A percentile compares a stretch with the other conserved stretches of the same genome.
These are phyloP conservation scores for Eulacestoma nigropectus DNA, from an alignment of 2,113 vertebrate genomes.

Conservation along the genomic window DNA sequence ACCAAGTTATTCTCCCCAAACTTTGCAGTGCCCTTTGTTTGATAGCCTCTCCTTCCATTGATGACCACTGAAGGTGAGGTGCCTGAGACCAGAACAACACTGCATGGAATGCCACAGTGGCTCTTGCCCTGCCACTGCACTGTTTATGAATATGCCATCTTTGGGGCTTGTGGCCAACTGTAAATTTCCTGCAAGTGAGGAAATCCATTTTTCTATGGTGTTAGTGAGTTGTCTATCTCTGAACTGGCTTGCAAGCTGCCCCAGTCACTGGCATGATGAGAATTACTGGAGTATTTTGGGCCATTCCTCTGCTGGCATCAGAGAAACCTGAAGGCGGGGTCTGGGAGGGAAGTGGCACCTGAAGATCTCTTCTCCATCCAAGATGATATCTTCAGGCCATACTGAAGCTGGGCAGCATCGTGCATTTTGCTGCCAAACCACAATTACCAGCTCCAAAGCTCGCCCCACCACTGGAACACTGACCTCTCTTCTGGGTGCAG, in stretches of 20 bases:
- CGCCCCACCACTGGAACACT: rapidly evolving
- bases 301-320: neutral
- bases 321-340: neutral
- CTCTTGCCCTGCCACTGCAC: neutral
- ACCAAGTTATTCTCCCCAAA: neutral
- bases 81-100: neutral
- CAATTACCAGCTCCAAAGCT: neutral
- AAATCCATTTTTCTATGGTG: neutral
- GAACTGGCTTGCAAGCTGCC: neutral
- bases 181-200: neutral
- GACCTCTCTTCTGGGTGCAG: neutral
- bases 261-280: neutral
- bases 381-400: neutral
- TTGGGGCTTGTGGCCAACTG: neutral
- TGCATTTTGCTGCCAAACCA: neutral
- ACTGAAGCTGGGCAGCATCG: neutral
- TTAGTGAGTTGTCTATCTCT: neutral
- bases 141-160: too few relatives aligned
- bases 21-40: neutral
- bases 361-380: neutral
- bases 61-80: neutral
- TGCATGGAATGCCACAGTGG: rapidly evolving
- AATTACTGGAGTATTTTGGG: neutral
- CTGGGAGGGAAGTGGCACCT: neutral
- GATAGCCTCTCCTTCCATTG: rapidly evolving